Conservation (phyloP, 2,888 invertebrate genomes). For the Chymomyza amoena region DNA sequence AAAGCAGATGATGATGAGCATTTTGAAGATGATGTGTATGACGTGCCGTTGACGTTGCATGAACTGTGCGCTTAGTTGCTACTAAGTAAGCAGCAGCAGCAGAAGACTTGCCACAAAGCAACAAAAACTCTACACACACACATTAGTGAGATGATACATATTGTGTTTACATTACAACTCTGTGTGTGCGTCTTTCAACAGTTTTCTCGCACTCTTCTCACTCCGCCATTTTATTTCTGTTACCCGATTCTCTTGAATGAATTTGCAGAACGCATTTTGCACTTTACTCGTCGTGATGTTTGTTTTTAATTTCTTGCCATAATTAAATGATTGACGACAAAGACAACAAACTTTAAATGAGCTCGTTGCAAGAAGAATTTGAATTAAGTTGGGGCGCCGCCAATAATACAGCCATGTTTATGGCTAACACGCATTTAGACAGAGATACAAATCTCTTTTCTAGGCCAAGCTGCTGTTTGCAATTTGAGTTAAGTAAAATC, state of each 20-base stretch:
- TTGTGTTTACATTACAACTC: slow-evolving; percentile 13
- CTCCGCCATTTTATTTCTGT: too few species aligned
- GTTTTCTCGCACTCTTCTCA: slow-evolving; percentile 12
- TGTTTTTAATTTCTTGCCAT: slow-evolving; percentile 62
- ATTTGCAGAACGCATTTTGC: slow-evolving; percentile 32
- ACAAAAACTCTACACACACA: slow-evolving; percentile 3
- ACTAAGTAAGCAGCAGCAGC: slow-evolving; percentile 35
- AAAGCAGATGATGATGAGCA: slow-evolving; percentile 34
- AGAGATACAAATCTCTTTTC: slow-evolving; percentile 25
- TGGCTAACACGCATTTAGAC: neutral
- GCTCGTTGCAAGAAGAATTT: neutral
- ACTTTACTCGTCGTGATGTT: slow-evolving; percentile 17
- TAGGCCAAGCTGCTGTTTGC: slow-evolving; percentile 43
- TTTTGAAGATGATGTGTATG: neutral
- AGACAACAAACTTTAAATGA: neutral
- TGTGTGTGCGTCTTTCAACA: slow-evolving; percentile 34
- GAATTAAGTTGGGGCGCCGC: neutral
- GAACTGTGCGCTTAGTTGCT: slow-evolving; percentile 36
- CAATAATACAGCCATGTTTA: neutral
- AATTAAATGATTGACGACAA: slow-evolving; percentile 56
- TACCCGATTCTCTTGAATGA: slow-evolving; percentile 22
- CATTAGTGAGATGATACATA: slow-evolving; percentile 32
- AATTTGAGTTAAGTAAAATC: slow-evolving; percentile 55
- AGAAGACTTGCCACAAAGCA: neutral
- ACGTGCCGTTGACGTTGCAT: slow-evolving; percentile 38